These are phyloP conservation scores for Platichthys stellatus DNA, from an alignment of 2,113 vertebrate species.

Conservation along the genomic window DNA sequence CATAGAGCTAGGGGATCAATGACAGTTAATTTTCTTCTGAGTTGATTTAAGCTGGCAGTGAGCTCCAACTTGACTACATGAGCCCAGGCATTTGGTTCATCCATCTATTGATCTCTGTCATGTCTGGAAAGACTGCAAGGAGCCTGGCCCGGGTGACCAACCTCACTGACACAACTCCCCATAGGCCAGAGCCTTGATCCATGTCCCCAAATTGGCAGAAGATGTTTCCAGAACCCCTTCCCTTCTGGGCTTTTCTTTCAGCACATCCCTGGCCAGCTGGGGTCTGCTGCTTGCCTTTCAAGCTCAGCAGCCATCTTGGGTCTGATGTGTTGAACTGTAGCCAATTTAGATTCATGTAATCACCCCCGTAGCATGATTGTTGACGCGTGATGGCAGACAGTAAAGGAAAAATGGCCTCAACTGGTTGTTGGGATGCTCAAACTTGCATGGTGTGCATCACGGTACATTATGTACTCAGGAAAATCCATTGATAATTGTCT, in stretches of 20 bases:
- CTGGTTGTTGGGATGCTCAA: slow-evolving; percentile 24
- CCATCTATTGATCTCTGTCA: slow-evolving; percentile 66
- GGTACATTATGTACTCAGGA: slow-evolving; percentile 37
- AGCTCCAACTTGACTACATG: slow-evolving; percentile 46
- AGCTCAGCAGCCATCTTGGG: slow-evolving; percentile 54
- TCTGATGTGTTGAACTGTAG: slow-evolving; percentile 46
- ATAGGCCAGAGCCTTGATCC: slow-evolving; percentile 39
- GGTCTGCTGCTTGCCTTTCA: slow-evolving; percentile 27
- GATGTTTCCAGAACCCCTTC: slow-evolving; percentile 42
- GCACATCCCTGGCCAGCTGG: slow-evolving; percentile 26
- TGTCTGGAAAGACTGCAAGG: slow-evolving; percentile 44
- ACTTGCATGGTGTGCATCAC: slow-evolving; percentile 26
- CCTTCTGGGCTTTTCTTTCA: slow-evolving; percentile 28
- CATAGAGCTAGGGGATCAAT: slow-evolving; percentile 25
- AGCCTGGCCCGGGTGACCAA: slow-evolving; percentile 27
- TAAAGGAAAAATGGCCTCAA: slow-evolving; percentile 11
- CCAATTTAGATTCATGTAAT: slow-evolving; percentile 56
- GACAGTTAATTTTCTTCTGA: slow-evolving; percentile 46
- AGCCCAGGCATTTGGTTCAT: slow-evolving; percentile 50
- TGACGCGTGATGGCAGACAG: slow-evolving; percentile 31
- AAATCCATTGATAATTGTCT: slow-evolving; percentile 64
- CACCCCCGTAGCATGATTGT: slow-evolving; percentile 30
- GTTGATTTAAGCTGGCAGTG: slow-evolving; percentile 45
- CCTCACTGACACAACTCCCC: slow-evolving; percentile 21
- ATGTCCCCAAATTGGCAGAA: slow-evolving; percentile 17